A percentile compares a stretch with the other conserved stretches of the same genome.
phyloP scores from a whole-genome alignment of 2,113 vertebrate genomes.

The Callochromis pleurospilus region DNA sequence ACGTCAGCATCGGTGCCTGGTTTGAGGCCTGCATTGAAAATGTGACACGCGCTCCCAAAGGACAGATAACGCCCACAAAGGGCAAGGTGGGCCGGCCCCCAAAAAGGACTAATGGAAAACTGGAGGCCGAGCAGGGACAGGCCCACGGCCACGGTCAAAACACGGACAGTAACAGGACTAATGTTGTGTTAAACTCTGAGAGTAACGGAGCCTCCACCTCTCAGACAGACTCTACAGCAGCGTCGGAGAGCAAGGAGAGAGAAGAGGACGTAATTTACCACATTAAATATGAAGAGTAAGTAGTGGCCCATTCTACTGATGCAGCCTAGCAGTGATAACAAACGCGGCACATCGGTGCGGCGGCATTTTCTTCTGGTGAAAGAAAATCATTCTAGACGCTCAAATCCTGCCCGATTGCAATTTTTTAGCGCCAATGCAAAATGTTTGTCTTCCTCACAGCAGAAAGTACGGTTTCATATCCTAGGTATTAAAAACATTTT shows the following conservation, averaged over 20 bases:
- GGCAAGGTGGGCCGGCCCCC: constrained; percentile 80
- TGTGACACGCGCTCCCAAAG: constrained; percentile 80
- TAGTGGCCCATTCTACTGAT: constrained; percentile 30
- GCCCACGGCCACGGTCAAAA: constrained; percentile 35
- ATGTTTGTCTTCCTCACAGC: background rate
- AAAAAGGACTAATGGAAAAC: constrained; percentile 92
- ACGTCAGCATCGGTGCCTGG: constrained; percentile 92
- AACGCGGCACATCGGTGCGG: background rate
- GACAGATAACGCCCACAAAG: constrained; percentile 76
- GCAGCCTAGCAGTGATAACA: background rate
- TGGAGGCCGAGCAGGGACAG: constrained; percentile 61
- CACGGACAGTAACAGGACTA: constrained; percentile 80
- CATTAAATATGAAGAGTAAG: constrained; percentile 99
- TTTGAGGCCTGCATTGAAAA: constrained; percentile 93
- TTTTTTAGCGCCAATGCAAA: background rate
- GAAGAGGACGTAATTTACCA: constrained; percentile 87
- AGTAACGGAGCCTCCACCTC: constrained; percentile 84
- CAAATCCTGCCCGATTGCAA: background rate
- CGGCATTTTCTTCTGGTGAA: background rate
- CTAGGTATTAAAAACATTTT: background rate
- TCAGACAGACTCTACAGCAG: constrained; percentile 74
- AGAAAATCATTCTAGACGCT: background rate
- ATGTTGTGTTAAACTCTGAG: constrained; percentile 77
- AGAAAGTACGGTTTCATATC: background rate
- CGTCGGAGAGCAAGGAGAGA: constrained; percentile 54